Conservation (phyloP, 2,888 invertebrate species). For the Eupithecia dodoneata region DNA sequence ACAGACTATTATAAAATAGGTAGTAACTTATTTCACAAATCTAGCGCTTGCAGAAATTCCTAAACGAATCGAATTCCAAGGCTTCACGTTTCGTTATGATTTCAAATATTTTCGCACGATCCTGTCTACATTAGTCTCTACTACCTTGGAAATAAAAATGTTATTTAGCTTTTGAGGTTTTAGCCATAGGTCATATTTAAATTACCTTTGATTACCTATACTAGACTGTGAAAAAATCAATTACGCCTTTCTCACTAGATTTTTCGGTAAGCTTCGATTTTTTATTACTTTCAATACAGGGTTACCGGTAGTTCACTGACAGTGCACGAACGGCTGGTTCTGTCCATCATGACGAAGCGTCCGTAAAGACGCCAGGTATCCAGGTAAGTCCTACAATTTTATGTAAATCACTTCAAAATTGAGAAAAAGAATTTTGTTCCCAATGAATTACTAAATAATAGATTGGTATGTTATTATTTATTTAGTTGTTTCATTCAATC, state of each 20-base stretch:
- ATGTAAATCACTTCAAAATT: too few species aligned
- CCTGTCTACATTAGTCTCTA: conserved; percentile 17
- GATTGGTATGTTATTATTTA: too few species aligned
- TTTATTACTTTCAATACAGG: not conserved
- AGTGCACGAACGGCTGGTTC: too few species aligned
- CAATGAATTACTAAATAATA: too few species aligned
- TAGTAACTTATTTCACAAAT: conserved; percentile 36
- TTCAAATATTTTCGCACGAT: conserved; percentile 40
- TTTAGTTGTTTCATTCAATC: too few species aligned
- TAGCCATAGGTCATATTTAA: not conserved
- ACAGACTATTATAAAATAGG: conserved; percentile 30
- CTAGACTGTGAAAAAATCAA: not conserved
- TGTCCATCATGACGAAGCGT: too few species aligned
- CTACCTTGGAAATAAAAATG: conserved; percentile 15
- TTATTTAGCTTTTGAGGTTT: not conserved
- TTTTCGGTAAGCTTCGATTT: not conserved
- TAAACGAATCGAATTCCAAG: conserved; percentile 46
- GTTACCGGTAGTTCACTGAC: too few species aligned
- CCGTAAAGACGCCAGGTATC: too few species aligned
- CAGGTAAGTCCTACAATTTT: too few species aligned
- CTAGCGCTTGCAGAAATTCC: conserved; percentile 45
- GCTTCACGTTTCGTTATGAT: conserved; percentile 41
- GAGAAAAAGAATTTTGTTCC: too few species aligned
- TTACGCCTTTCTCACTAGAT: not conserved
- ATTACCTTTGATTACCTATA: not conserved